Base-by-base conservation (phyloP, 2,888 invertebrate genomes). In the Hofmannophila pseudospretella region DNA sequence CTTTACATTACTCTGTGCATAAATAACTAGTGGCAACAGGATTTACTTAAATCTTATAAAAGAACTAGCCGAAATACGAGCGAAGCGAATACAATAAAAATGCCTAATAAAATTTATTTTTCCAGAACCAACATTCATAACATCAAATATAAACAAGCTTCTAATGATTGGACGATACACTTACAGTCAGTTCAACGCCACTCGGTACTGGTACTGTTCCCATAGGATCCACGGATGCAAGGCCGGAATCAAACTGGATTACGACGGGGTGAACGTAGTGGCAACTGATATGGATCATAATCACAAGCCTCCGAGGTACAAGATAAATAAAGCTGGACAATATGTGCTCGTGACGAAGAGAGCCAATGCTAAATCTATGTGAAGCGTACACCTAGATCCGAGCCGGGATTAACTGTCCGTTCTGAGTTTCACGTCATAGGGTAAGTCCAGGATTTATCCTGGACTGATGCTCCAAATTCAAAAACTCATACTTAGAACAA, bases 151-250 rank as follows among this genome's bases (percentile, higher is more conserved):
- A 0, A 53, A 51, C 11, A 37, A 34, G 1, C 30, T 61, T n/a
- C 29, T 59, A 0, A 51, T 59, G 51, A 19, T 50, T 4, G 46
- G 42, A 4, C 55, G 56, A 0, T 66, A 44, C 37, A 66, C 62
- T 0, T 67, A 54, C 14, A 44, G 54, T 0, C 50, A 52, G 31
- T 44, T 33, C 16, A 45, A 44, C 7, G 16, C 12, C 4, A 49
- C 42, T 7, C 40, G 41, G 1, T 36, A 39, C 1, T 60, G 55
- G 52, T 53, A 57, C 26, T 59, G 58, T 36, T 23, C n/a, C n/a
- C 44, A 45, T 29, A 62, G 44, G 27, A 25, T 14, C 4, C 19
- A 32, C 0, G 52, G 53, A 0, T 62, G 61, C 23, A 56, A 41
- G 36, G 55, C 60, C n/a, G 45, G 32, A n/a, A 48, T 63, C 3